A percentile compares a stretch with the other conserved stretches of the same genome.
These are phyloP conservation scores for Syrrhaptes paradoxus DNA, from an alignment of 2,113 vertebrate species.

Conservation along the genomic window DNA sequence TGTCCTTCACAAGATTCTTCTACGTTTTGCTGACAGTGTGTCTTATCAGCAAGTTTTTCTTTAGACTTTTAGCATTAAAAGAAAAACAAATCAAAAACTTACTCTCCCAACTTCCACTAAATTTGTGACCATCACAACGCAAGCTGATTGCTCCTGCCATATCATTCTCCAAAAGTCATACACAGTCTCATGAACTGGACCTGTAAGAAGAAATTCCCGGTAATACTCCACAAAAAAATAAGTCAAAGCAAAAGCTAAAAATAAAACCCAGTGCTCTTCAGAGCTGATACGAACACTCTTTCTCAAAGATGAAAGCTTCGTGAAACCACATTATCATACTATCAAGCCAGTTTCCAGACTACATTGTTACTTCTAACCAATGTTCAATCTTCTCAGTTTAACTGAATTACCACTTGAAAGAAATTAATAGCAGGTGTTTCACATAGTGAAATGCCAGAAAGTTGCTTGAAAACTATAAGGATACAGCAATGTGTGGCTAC, in stretches of 20 bases:
- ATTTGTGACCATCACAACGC: constrained; percentile 99
- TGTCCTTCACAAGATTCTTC: neutral
- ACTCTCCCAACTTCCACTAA: constrained; percentile 98
- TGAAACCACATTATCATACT: constrained; percentile 12
- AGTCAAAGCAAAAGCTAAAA: neutral
- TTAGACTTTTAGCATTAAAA: neutral
- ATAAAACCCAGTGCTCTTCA: neutral
- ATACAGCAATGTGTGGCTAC: neutral
- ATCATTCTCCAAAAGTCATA: constrained; percentile 99
- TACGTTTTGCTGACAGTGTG: neutral
- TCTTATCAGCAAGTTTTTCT: neutral
- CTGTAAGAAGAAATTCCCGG: constrained; percentile 69
- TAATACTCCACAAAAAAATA: neutral
- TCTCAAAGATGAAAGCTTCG: neutral
- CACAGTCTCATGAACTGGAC: constrained; percentile 97
- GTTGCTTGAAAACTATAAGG: neutral
- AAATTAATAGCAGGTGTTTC: neutral
- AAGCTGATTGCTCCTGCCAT: constrained; percentile 98
- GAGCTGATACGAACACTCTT: neutral
- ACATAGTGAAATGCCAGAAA: neutral
- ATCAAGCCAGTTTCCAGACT: neutral
- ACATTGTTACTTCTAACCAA: neutral
- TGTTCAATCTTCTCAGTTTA: neutral
- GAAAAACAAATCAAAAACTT: constrained; percentile 57
- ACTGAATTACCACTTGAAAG: constrained; percentile 43